Evolutionary conservation across 2,888 invertebrate genomes (phyloP).

Genomic region (Meiosimyza platycephala): DNA sequence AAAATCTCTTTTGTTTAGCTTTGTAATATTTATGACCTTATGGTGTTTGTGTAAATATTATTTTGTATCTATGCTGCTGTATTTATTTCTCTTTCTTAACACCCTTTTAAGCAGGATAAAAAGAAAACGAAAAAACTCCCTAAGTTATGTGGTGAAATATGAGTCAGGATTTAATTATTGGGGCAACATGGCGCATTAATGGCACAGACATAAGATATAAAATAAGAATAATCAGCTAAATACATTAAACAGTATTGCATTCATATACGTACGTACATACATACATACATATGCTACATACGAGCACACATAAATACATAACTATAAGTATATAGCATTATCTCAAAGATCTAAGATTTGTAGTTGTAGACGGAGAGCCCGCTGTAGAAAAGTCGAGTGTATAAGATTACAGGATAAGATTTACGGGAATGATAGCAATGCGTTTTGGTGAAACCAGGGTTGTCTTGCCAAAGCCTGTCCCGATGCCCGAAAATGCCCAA

Average conservation of each 20-base stretch:
- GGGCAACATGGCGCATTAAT: conserved; percentile 41
- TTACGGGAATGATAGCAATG: no score
- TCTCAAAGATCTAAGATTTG: no score
- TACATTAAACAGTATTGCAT: conserved; percentile 12
- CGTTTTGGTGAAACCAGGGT: no score
- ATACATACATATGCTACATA: conserved; percentile 1
- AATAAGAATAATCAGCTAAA: no score
- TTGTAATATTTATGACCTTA: conserved; percentile 58
- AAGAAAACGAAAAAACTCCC: neutral
- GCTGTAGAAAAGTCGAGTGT: no score
- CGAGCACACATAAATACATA: neutral
- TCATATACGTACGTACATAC: neutral
- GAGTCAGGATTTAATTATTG: conserved; percentile 23
- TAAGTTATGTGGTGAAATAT: conserved; percentile 14
- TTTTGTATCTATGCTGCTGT: neutral
- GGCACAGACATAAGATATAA: neutral
- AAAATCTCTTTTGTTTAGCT: conserved; percentile 44
- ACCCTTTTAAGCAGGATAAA: neutral
- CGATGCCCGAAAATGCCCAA: no score
- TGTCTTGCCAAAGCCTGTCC: no score
- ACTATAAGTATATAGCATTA: no score
- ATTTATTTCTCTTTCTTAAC: neutral
- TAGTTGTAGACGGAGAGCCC: no score
- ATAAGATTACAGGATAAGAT: no score
- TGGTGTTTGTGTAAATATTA: conserved; percentile 45